These are phyloP conservation scores for Sciurus vulgaris DNA, from an alignment of 2,797 vertebrate species.

Conservation along the genomic window DNA sequence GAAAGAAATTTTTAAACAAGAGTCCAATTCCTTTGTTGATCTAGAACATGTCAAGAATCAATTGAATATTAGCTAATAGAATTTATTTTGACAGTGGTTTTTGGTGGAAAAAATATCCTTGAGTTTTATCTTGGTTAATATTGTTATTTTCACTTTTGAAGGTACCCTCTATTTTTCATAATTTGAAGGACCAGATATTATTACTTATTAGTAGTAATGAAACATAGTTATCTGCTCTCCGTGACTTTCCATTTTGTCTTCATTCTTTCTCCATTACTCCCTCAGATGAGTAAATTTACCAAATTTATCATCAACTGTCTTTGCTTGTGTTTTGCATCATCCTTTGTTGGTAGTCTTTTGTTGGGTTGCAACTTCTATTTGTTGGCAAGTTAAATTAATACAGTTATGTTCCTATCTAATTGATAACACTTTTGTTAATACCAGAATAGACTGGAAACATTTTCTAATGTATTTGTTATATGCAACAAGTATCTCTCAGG, in stretches of 20 bases:
- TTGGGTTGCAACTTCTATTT: not conserved
- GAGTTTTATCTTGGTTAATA: not conserved
- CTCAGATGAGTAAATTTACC: not conserved
- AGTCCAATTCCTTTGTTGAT: too few species aligned
- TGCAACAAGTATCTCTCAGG: fast-evolving
- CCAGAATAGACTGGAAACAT: fast-evolving
- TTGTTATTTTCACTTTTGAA: not conserved
- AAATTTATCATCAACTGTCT: too few species aligned
- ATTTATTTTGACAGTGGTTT: not conserved
- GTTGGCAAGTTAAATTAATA: not conserved
- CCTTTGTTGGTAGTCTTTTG: not conserved
- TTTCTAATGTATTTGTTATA: not conserved
- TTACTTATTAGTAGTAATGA: not conserved
- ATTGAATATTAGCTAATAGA: not conserved
- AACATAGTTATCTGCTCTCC: fast-evolving
- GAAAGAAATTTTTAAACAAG: fast-evolving
- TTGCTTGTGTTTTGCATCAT: not conserved
- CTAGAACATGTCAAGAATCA: too few species aligned
- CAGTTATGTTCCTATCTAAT: not conserved
- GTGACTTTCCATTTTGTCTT: not conserved
- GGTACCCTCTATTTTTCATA: too few species aligned
- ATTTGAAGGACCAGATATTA: too few species aligned
- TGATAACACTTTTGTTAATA: not conserved
- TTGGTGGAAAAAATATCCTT: too few species aligned
- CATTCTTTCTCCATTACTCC: not conserved